A percentile compares a stretch with the other conserved stretches of the same genome.
These are phyloP conservation scores for Cephalopterus ornatus DNA, from an alignment of 2,113 vertebrate genomes.

Conservation along the genomic window DNA sequence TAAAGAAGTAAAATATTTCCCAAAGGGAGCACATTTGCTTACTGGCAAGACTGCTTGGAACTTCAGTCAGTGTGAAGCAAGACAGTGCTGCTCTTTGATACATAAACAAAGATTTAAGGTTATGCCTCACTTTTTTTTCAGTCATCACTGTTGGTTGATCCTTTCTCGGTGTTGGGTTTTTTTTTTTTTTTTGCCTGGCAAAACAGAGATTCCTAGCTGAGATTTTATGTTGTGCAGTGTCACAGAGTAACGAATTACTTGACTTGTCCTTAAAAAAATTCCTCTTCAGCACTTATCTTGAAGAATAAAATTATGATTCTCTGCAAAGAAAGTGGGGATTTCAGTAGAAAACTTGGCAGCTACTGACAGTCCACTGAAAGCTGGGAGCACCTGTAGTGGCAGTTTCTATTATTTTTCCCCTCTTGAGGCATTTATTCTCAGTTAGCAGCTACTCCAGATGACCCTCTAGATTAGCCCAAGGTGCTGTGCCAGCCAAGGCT, in stretches of 20 bases:
- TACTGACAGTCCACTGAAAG: not conserved
- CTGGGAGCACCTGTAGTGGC: not conserved
- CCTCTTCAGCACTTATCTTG: not conserved
- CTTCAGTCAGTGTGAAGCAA: not conserved
- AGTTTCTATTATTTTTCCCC: not conserved
- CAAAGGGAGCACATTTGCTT: not conserved
- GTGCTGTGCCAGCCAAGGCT: not conserved
- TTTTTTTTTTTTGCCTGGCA: not conserved
- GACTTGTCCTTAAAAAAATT: not conserved
- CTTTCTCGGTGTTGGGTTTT: not conserved
- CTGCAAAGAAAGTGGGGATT: not conserved
- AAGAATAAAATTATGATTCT: not conserved
- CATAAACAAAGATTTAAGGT: not conserved
- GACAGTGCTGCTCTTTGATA: not conserved
- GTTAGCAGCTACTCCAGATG: not conserved
- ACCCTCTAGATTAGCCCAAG: not conserved
- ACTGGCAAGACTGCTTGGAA: not conserved
- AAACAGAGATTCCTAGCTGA: not conserved
- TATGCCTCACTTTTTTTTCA: not conserved
- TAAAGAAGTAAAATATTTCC: not conserved
- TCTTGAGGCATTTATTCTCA: not conserved
- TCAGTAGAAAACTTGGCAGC: not conserved
- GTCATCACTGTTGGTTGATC: not conserved
- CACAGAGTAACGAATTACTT: not conserved
- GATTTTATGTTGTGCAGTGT: not conserved